phyloP scores from a whole-genome alignment of 2,797 vertebrate species.

The Arrhamphus sclerolepis region DNA sequence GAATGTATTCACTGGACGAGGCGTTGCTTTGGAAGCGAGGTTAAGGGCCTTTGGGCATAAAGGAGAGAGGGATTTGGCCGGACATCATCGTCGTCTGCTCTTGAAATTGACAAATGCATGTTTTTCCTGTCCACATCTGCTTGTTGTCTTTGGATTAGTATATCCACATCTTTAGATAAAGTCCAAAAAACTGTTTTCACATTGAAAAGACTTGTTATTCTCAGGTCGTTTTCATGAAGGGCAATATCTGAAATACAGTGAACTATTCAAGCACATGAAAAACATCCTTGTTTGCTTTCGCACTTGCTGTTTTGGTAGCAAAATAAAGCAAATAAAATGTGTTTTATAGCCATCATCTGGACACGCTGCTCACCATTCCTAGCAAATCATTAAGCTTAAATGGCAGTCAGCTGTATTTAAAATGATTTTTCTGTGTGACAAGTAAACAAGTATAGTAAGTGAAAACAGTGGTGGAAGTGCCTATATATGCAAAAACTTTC shows the following conservation, averaged over 20 bases:
- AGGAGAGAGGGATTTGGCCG: constrained; percentile 37
- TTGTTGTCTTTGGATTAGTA: constrained; percentile 1
- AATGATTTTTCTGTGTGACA: too few relatives aligned
- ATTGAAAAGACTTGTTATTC: neutral
- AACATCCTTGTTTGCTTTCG: neutral
- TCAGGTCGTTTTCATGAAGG: constrained; percentile 3
- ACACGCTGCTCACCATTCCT: too few relatives aligned
- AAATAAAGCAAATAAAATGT: constrained; percentile 1
- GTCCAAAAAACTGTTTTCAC: constrained; percentile 1
- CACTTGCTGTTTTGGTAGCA: constrained; percentile 2
- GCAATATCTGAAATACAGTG: neutral
- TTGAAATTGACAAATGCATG: constrained; percentile 32
- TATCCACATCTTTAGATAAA: neutral
- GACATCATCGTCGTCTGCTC: constrained; percentile 29
- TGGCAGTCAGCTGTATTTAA: too few relatives aligned
- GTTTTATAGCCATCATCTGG: neutral
- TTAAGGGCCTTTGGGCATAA: constrained; percentile 16
- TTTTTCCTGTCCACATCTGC: constrained; percentile 19
- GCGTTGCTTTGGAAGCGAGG: constrained; percentile 24
- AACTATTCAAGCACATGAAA: neutral
- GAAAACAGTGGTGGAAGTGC: too few relatives aligned
- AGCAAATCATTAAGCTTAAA: too few relatives aligned
- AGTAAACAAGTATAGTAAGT: too few relatives aligned
- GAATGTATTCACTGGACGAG: constrained; percentile 28
- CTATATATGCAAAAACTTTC: too few relatives aligned